Conservation (phyloP, 30 jellyfish, hydroid and myxozoan species). For the Kudoa iwatai region DNA sequence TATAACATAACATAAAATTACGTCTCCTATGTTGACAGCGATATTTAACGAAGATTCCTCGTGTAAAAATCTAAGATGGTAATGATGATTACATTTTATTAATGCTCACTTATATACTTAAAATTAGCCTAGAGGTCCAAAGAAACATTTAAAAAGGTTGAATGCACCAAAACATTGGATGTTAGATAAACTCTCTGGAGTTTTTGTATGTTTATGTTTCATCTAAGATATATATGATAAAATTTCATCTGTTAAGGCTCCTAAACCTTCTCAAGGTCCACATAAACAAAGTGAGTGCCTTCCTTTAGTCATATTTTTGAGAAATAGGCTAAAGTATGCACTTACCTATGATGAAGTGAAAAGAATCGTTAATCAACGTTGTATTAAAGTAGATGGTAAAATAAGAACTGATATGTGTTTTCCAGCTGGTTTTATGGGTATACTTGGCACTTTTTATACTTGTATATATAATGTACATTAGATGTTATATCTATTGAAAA, state of each 20-base stretch:
- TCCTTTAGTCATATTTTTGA: slow-evolving; percentile 35
- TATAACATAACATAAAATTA: too few relatives aligned
- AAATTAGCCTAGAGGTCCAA: slow-evolving; percentile 45
- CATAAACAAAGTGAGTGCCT: slow-evolving; percentile 64
- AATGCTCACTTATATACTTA: too few relatives aligned
- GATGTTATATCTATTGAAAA: slow-evolving; percentile 51
- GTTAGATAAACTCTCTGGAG: slow-evolving; percentile 86
- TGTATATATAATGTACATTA: too few relatives aligned
- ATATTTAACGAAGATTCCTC: too few relatives aligned
- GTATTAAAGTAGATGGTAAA: slow-evolving; percentile 60
- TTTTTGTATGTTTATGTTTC: slow-evolving; percentile 14
- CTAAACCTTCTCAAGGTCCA: slow-evolving; percentile 87
- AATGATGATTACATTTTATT: too few relatives aligned
- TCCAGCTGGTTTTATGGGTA: slow-evolving; percentile 94
- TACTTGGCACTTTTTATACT: too few relatives aligned
- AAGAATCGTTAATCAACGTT: slow-evolving; percentile 23
- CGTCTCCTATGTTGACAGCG: too few relatives aligned
- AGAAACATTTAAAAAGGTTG: slow-evolving; percentile 92
- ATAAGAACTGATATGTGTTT: slow-evolving; percentile 43
- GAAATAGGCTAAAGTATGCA: slow-evolving; percentile 66
- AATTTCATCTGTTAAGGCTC: slow-evolving; percentile 17
- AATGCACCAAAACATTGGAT: slow-evolving; percentile 97
- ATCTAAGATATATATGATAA: too few relatives aligned
- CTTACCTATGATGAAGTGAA: slow-evolving; percentile 36
- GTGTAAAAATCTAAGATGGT: too few relatives aligned